These are phyloP conservation scores for Verasper variegatus DNA, from an alignment of 2,113 vertebrate species.

Conservation along the genomic window DNA sequence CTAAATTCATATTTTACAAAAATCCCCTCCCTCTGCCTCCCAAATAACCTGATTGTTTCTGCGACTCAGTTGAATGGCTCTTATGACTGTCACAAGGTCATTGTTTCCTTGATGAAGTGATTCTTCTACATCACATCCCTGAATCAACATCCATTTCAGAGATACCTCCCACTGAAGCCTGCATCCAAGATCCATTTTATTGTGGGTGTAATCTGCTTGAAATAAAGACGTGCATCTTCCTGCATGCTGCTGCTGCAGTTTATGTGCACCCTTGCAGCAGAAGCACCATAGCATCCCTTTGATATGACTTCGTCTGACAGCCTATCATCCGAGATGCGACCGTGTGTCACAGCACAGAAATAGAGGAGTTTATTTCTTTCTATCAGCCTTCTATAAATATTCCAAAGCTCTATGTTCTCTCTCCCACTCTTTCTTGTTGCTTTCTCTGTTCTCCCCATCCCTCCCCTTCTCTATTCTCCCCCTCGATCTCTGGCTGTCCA, in stretches of 20 bases:
- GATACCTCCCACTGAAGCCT: conserved; percentile 9
- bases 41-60: conserved; percentile 11
- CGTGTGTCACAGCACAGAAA: conserved; percentile 63
- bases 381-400: conserved; percentile 76
- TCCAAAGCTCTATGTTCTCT: conserved; percentile 59
- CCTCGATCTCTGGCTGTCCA: conserved; percentile 30
- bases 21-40: neutral
- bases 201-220: conserved; percentile 12
- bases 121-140: neutral
- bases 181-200: neutral
- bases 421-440: neutral
- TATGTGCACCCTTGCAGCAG: conserved; percentile 22
- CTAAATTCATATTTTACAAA: conserved; percentile 20
- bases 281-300: conserved; percentile 44
- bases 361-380: conserved; percentile 74
- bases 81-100: conserved; percentile 34
- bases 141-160: conserved; percentile 14
- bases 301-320: conserved; percentile 65
- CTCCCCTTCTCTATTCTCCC: neutral
- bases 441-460: neutral
- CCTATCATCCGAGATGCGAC: conserved; percentile 57
- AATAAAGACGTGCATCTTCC: conserved; percentile 6
- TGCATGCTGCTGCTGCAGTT: conserved; percentile 6
- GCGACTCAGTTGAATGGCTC: conserved; percentile 29
- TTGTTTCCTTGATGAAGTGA: conserved; percentile 41